phyloP scores from a whole-genome alignment of 23 tunicate genomes.

The Ascidia mentula region DNA sequence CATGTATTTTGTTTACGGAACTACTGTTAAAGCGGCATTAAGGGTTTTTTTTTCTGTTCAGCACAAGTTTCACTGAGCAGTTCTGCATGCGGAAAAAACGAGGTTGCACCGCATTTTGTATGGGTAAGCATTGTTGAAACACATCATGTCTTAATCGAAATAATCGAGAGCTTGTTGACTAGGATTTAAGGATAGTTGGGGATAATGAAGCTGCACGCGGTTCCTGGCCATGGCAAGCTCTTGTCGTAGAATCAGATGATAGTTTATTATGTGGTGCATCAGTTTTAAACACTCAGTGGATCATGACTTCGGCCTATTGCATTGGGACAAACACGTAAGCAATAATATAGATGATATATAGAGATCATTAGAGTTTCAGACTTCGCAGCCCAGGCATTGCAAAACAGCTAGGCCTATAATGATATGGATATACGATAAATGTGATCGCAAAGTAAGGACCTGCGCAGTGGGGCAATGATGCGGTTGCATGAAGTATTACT shows the following conservation, averaged over 20 bases:
- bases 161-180: background rate
- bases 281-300: background rate
- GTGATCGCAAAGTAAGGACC: too few relatives aligned
- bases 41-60: background rate
- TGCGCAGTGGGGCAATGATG: too few relatives aligned
- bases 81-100: constrained; percentile 1
- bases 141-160: background rate
- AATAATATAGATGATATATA: too few relatives aligned
- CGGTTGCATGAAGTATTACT: too few relatives aligned
- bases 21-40: too few relatives aligned
- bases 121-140: background rate
- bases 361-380: too few relatives aligned
- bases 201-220: background rate
- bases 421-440: too few relatives aligned
- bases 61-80: background rate
- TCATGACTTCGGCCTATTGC: background rate
- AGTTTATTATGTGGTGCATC: background rate
- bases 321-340: background rate
- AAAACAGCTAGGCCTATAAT: too few relatives aligned
- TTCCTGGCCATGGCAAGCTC: constrained; percentile 29
- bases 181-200: constrained; percentile 16
- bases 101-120: background rate
- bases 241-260: background rate
- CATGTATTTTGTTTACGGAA: too few relatives aligned
- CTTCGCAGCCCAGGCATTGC: too few relatives aligned